A percentile compares a stretch with the other conserved stretches of the same genome.
phyloP scores from a whole-genome alignment of 2,113 vertebrate species.

The Calyptommatus sinebrachiatus region DNA sequence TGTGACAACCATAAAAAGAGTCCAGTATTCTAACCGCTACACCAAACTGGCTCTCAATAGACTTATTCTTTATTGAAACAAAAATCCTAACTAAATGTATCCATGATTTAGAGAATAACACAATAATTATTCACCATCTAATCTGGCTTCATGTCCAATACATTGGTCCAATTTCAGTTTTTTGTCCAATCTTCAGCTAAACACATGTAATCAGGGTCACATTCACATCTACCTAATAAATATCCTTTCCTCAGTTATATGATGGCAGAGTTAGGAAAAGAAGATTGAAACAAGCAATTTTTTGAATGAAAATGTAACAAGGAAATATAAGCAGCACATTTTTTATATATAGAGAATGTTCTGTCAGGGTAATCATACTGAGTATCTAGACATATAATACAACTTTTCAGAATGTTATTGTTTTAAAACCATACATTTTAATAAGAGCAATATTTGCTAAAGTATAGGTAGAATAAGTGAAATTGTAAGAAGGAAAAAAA shows the following conservation, averaged over 20 bases:
- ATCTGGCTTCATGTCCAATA: too few relatives aligned
- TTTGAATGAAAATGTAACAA: conserved; percentile 5
- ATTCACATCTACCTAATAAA: conserved; percentile 2
- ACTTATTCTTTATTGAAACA: too few relatives aligned
- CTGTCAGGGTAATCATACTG: conserved; percentile 12
- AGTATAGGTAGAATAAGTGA: conserved; percentile 31
- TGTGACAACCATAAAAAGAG: too few relatives aligned
- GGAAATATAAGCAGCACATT: not conserved
- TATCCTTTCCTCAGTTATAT: not conserved
- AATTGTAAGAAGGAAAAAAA: conserved; percentile 33
- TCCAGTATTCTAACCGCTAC: too few relatives aligned
- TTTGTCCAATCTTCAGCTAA: too few relatives aligned
- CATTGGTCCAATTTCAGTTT: too few relatives aligned
- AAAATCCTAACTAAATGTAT: too few relatives aligned
- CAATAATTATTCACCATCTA: too few relatives aligned
- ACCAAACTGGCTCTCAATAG: too few relatives aligned
- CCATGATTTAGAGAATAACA: too few relatives aligned
- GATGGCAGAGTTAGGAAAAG: not conserved
- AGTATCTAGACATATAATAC: conserved; percentile 2
- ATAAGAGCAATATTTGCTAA: conserved; percentile 45
- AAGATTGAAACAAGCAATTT: not conserved
- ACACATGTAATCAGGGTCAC: not conserved
- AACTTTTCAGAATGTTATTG: not conserved
- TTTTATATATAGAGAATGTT: conserved; percentile 10
- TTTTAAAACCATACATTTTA: conserved; percentile 40